Conservation (phyloP, 2,113 vertebrate genomes). For the Desmodus rotundus region DNA sequence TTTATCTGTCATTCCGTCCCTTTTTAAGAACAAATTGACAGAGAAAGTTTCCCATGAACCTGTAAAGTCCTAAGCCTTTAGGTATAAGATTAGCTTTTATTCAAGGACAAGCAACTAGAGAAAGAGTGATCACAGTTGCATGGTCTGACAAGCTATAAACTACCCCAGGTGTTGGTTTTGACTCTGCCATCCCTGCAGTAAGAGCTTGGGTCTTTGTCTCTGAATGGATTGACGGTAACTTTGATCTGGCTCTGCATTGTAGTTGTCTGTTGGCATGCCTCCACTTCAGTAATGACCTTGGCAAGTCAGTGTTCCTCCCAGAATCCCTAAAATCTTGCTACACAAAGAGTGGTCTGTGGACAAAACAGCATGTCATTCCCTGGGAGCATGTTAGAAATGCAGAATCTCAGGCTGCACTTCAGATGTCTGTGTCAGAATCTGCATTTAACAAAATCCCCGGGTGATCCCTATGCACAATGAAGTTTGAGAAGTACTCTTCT, state of each 20-base stretch:
- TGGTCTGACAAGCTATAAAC: neutral
- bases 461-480: neutral
- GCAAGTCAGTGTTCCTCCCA: neutral
- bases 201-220: neutral
- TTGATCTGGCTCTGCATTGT: neutral
- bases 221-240: neutral
- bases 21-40: neutral
- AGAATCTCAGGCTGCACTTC: neutral
- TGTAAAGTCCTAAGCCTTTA: neutral
- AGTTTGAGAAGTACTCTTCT: neutral
- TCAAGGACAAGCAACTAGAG: neutral
- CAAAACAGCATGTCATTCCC: neutral
- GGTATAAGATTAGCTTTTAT: neutral
- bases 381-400: neutral
- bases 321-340: neutral
- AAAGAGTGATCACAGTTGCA: neutral
- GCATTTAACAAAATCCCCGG: neutral
- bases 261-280: neutral
- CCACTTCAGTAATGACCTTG: neutral
- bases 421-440: neutral
- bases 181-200: neutral
- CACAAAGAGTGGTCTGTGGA: neutral
- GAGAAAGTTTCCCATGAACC: neutral
- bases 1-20: neutral
- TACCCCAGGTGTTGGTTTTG: neutral